Base-by-base conservation (phyloP, 2,888 invertebrate species). In the Scaptomyza polygonia region DNA sequence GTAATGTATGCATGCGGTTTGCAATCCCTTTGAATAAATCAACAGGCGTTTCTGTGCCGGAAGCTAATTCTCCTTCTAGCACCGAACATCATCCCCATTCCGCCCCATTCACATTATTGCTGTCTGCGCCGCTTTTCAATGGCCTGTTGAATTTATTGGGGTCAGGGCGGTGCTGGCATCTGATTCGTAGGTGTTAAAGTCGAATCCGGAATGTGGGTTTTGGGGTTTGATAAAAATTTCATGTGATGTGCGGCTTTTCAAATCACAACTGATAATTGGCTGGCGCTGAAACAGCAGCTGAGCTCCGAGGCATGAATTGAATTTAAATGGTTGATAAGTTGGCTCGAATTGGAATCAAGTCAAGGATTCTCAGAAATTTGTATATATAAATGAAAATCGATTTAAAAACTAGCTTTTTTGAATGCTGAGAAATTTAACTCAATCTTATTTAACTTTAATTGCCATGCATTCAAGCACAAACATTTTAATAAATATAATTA, bases 191-290 rank as follows among this genome's bases (percentile, higher is more conserved):
- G 75, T 75, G 73, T 53, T 54, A 51, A 55, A 52, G 39, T 39
- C 49, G 12, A 36, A 39, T 44, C 48, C 53, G 45, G 18, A 39
- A 61, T 49, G 44, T 58, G 42, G 39, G 45, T 18, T 34, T 21
- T 36, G 32, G 39, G 45, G 40, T 42, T 57, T 44, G 42, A 68
- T 66, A 64, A 66, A 77, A 77, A 44, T 67, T 76, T 58, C 44
- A 62, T 47, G 49, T 52, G 44, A 58, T 66, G 57, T 14, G 54
- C 25, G 52, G 44, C 45, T 55, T 52, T 56, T 63, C 32, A 78
- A 81, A 80, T 84, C 84, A 70, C 57, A 71, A 77, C 79, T 67
- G 79, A 82, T 82, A 82, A 82, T 82, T 85, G 86, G 82, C 68
- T 53, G 45, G 43, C 45, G 34, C 43, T 56, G 14, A 67, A 67